Evolutionary conservation across 2,113 vertebrate species (phyloP).

Genomic region (Gallinago media): DNA sequence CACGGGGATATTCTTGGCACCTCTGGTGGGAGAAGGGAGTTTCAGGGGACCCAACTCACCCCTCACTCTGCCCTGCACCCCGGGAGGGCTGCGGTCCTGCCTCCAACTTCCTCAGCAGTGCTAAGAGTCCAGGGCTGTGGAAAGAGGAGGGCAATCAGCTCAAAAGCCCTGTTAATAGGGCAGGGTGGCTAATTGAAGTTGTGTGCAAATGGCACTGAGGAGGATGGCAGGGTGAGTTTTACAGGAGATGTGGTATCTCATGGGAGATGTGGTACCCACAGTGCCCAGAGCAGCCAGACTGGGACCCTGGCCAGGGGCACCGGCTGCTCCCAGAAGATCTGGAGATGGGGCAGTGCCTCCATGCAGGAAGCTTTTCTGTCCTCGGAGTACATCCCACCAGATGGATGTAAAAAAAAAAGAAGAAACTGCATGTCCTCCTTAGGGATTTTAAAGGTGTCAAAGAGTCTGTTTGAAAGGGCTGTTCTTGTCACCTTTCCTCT

Average conservation of each 20-base stretch:
- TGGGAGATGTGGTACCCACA: accelerated
- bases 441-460: background rate
- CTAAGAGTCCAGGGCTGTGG: no score
- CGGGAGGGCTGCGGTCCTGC: accelerated
- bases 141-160: background rate
- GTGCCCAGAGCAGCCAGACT: background rate
- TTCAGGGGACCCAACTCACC: background rate
- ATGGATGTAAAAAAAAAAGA: background rate
- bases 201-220: background rate
- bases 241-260: background rate
- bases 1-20: accelerated
- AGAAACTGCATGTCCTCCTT: background rate
- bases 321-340: accelerated
- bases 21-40: accelerated
- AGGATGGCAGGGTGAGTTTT: background rate
- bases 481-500: background rate
- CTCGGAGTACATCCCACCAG: background rate
- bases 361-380: no score
- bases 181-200: background rate
- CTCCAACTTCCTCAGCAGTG: accelerated
- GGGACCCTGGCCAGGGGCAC: accelerated
- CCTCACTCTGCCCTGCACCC: background rate
- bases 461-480: background rate
- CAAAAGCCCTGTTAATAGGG: background rate
- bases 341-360: background rate